These are phyloP conservation scores for Thaumetopoea pityocampa DNA, from an alignment of 1,140 invertebrate species.

Conservation along the genomic window DNA sequence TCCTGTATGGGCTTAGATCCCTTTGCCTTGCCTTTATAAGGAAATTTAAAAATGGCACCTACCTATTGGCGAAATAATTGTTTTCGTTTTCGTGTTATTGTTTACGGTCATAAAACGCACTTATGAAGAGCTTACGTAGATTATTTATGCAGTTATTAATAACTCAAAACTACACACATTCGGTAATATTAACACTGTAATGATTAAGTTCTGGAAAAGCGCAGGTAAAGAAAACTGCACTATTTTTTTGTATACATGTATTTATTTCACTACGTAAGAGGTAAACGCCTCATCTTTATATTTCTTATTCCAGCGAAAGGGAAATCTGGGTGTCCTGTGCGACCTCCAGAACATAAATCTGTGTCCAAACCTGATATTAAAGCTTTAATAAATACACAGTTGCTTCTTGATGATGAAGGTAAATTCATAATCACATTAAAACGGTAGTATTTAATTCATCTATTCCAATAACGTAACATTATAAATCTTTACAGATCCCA, in stretches of 20 bases:
- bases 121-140: slow-evolving; percentile 32
- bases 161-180: slow-evolving; percentile 9
- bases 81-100: slow-evolving; percentile 33
- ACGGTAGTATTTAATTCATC: neutral
- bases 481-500: slow-evolving; percentile 19
- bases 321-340: slow-evolving; percentile 61
- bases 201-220: slow-evolving; percentile 74
- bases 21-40: no score
- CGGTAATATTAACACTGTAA: slow-evolving; percentile 25
- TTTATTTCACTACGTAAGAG: slow-evolving; percentile 5
- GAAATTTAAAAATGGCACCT: no score
- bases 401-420: slow-evolving; percentile 42
- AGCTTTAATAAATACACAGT: slow-evolving; percentile 35
- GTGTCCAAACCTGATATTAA: slow-evolving; percentile 20
- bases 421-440: slow-evolving; percentile 19
- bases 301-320: slow-evolving; percentile 58
- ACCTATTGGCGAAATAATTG: no score
- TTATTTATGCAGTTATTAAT: slow-evolving; percentile 17
- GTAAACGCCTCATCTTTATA: slow-evolving; percentile 7
- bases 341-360: slow-evolving; percentile 49
- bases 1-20: no score
- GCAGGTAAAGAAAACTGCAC: slow-evolving; percentile 42
- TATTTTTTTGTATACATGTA: slow-evolving; percentile 6
- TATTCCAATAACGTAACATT: neutral
- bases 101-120: slow-evolving; percentile 36